Evolutionary conservation across 2,888 invertebrate genomes (phyloP).

Genomic region (Elmis aenea): DNA sequence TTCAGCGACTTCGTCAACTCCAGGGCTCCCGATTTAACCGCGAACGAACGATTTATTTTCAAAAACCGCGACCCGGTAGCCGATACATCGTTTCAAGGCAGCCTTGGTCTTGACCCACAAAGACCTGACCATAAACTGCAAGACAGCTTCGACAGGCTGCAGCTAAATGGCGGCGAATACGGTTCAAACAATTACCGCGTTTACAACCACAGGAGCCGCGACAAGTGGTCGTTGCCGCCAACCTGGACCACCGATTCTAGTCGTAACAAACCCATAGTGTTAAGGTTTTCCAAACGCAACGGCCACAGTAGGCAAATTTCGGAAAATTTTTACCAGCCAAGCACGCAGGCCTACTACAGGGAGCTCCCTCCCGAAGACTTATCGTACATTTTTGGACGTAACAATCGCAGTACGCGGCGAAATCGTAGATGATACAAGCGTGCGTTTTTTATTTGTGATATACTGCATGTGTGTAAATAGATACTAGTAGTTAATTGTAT

Average conservation of each 20-base stretch:
- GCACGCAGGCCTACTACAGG: conserved; percentile 30
- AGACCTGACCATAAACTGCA: conserved; percentile 2
- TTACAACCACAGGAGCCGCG: conserved; percentile 31
- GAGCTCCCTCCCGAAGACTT: conserved; percentile 36
- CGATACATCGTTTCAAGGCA: background rate
- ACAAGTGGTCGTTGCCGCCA: conserved; percentile 34
- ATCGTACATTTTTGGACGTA: conserved; percentile 37
- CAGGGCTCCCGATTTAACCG: conserved; percentile 10
- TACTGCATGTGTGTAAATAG: conserved; percentile 11
- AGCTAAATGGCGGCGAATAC: conserved; percentile 7
- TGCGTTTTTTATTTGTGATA: conserved; percentile 7
- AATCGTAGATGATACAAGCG: conserved; percentile 15
- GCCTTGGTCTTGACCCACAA: conserved; percentile 4
- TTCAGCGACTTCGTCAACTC: conserved; percentile 18
- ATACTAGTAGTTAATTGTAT: conserved; percentile 9
- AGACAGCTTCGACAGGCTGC: conserved; percentile 10
- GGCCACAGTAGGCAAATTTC: conserved; percentile 7
- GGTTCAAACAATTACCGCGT: conserved; percentile 1
- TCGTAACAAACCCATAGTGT: conserved; percentile 36
- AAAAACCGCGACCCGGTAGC: conserved; percentile 6
- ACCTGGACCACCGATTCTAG: conserved; percentile 29
- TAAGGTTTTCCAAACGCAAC: conserved; percentile 32
- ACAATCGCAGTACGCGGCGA: conserved; percentile 15
- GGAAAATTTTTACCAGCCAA: conserved; percentile 15
- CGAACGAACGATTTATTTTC: conserved; percentile 10